Evolutionary conservation across 1,140 invertebrate species (phyloP).

Genomic region (Dinothrombium tinctorium): DNA sequence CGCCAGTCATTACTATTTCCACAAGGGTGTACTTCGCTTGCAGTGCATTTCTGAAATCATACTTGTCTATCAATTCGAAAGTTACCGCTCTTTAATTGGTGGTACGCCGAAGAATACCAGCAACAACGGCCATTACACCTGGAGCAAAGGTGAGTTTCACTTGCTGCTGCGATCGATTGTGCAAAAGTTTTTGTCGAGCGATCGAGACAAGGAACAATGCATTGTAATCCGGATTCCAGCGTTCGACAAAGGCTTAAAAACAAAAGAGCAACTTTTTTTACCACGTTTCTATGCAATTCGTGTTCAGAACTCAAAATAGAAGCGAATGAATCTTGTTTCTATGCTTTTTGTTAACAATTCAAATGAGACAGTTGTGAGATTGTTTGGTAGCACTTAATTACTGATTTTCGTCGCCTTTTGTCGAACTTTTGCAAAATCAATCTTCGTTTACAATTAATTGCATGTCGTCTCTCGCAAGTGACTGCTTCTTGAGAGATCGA

Average conservation of each 20-base stretch:
- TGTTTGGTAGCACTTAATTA: no score
- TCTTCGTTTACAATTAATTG: background rate
- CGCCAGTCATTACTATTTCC: constrained; percentile 1
- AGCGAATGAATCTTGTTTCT: background rate
- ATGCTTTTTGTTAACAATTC: no score
- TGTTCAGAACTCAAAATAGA: background rate
- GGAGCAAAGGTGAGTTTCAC: background rate
- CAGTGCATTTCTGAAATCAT: constrained; percentile 1
- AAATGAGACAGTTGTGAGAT: no score
- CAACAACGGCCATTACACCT: background rate
- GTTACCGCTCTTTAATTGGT: constrained; percentile 3
- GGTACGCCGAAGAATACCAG: background rate
- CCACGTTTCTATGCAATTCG: background rate
- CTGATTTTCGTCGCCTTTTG: background rate
- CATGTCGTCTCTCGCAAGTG: background rate
- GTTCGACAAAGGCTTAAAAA: background rate
- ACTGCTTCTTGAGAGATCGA: background rate
- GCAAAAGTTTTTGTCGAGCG: no score
- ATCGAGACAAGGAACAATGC: background rate
- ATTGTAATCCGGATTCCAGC: background rate
- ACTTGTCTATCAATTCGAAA: constrained; percentile 5
- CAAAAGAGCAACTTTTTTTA: background rate
- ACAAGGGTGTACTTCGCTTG: constrained; percentile 1
- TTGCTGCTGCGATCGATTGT: no score
- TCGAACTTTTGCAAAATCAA: background rate